A percentile compares a stretch with the other conserved stretches of the same genome.
Conservation (phyloP, 2,888 invertebrate genomes). For the Drosophila longiperda region DNA sequence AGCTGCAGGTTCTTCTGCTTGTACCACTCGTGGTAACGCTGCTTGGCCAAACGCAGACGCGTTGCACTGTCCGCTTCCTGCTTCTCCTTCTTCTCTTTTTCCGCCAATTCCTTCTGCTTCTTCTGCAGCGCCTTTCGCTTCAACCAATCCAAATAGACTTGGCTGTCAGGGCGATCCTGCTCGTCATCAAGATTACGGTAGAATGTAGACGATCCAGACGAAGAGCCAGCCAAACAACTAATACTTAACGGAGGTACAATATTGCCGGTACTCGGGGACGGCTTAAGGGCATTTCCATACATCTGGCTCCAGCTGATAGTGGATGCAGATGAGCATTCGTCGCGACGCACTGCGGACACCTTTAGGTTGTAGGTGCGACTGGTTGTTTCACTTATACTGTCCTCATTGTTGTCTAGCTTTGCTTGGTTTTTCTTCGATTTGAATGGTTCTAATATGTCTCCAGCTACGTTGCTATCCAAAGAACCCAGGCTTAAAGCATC, state of each 20-base stretch:
- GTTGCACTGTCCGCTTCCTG: slow-evolving; percentile 59
- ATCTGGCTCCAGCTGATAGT: slow-evolving; percentile 63
- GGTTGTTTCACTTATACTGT: slow-evolving; percentile 27
- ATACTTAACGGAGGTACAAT: slow-evolving; percentile 81
- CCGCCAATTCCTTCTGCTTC: slow-evolving; percentile 60
- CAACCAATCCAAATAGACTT: slow-evolving; percentile 81
- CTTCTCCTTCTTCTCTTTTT: slow-evolving; percentile 66
- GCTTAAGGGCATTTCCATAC: slow-evolving; percentile 55
- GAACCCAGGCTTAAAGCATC: slow-evolving; percentile 38
- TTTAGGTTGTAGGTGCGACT: slow-evolving; percentile 57
- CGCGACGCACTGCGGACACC: slow-evolving; percentile 19
- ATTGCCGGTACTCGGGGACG: slow-evolving; percentile 57
- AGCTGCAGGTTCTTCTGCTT: slow-evolving; percentile 65
- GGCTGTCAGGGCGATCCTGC: slow-evolving; percentile 56
- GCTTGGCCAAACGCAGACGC: slow-evolving; percentile 53
- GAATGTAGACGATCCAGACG: slow-evolving; percentile 59
- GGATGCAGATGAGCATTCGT: slow-evolving; percentile 53
- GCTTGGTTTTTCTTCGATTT: neutral
- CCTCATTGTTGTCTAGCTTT: slow-evolving; percentile 4
- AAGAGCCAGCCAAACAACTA: slow-evolving; percentile 49
- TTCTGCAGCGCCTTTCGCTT: slow-evolving; percentile 76
- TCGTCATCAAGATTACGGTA: slow-evolving; percentile 40
- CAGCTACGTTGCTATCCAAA: slow-evolving; percentile 2
- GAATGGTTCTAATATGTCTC: neutral
- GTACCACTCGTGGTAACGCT: slow-evolving; percentile 81